Evolutionary conservation across 2,888 invertebrate genomes (phyloP).

Genomic region (Callosobruchus maculatus): DNA sequence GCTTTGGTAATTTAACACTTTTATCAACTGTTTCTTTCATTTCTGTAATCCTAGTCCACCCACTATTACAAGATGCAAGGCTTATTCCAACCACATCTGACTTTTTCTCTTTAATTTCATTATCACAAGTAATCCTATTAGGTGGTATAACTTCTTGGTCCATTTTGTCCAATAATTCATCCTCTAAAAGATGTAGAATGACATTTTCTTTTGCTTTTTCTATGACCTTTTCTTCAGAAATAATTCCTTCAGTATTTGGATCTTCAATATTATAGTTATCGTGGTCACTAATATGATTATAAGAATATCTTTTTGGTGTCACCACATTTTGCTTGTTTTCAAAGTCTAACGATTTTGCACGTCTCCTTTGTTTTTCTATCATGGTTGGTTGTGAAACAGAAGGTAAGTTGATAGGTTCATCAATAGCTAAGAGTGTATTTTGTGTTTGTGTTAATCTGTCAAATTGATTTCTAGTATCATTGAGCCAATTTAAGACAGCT

Average conservation of each 20-base stretch:
- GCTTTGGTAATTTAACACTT: background rate
- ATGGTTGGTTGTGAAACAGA: background rate
- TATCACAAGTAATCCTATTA: background rate
- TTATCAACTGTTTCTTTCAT: background rate
- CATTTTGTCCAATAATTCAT: constrained; percentile 33
- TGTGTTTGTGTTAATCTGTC: constrained; percentile 29
- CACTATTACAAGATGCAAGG: background rate
- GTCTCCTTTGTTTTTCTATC: background rate
- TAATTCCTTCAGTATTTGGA: constrained; percentile 20
- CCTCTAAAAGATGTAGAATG: constrained; percentile 34
- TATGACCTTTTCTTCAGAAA: constrained; percentile 17
- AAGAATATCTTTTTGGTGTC: background rate
- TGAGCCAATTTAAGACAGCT: constrained; percentile 31
- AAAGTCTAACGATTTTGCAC: constrained; percentile 25
- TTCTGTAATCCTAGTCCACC: background rate
- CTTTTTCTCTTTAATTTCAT: constrained; percentile 4
- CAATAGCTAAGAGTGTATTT: background rate
- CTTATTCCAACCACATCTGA: background rate
- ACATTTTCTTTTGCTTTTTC: constrained; percentile 25
- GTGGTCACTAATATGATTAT: background rate
- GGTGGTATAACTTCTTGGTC: constrained; percentile 20
- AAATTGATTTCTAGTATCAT: constrained; percentile 32
- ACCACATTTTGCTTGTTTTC: background rate
- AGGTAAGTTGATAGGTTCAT: background rate
- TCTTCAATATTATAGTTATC: constrained; percentile 30